A percentile compares a stretch with the other conserved stretches of the same genome.
These are phyloP conservation scores for Orycteropus afer DNA, from an alignment of 2,113 vertebrate species.

Conservation along the genomic window DNA sequence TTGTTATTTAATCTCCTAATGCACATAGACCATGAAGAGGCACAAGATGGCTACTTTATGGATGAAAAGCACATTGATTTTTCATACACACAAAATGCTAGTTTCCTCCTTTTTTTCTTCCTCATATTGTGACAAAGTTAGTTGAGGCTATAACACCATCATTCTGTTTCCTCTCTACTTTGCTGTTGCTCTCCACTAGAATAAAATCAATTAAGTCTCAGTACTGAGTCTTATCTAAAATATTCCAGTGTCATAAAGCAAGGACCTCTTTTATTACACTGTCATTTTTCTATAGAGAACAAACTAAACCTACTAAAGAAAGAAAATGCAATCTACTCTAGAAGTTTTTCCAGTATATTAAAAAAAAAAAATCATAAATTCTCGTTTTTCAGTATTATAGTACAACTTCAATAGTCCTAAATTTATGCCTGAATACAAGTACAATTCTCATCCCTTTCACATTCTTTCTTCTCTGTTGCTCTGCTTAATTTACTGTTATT, in stretches of 20 bases:
- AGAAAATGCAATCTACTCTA: constrained; percentile 71
- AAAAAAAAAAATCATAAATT: constrained; percentile 60
- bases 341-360: constrained; percentile 63
- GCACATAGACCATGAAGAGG: not conserved
- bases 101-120: constrained; percentile 27
- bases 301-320: constrained; percentile 58
- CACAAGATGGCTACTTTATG: not conserved
- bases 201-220: constrained; percentile 72
- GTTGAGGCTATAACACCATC: not conserved
- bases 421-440: constrained; percentile 66
- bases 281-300: constrained; percentile 63
- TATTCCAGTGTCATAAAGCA: constrained; percentile 68
- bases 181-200: not conserved
- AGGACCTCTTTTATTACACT: constrained; percentile 65
- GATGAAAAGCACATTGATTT: not conserved
- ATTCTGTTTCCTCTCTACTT: not conserved
- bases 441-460: constrained; percentile 20
- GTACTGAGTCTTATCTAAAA: constrained; percentile 75
- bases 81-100: constrained; percentile 8
- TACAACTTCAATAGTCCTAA: constrained; percentile 8
- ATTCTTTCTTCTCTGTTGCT: constrained; percentile 16
- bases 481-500: constrained; percentile 58
- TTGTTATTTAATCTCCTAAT: constrained; percentile 29
- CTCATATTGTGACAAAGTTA: constrained; percentile 8
- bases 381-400: constrained; percentile 64